Evolutionary conservation across 2,113 vertebrate genomes (phyloP), one percentile per base, ranked within the genome.

Genomic region (Mesoclemmys tuberculata): DNA sequence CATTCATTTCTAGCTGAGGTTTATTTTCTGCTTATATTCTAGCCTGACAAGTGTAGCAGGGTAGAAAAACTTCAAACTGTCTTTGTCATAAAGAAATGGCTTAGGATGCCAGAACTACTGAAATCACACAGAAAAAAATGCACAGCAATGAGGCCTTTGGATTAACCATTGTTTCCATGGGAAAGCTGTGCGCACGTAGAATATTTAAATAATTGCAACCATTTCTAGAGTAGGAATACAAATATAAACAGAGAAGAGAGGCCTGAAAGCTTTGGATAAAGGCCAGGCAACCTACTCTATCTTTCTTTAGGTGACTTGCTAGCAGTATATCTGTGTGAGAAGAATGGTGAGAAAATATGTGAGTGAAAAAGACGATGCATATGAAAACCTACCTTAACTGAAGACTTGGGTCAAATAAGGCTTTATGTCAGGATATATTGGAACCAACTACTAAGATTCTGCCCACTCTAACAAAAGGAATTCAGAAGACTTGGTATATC

Each of bases 1-100:
- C 83, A 82, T 56, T 52, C 49, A 89, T 61, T 96, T 96, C 95
- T 78, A 44, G 93, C 14, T 90, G 68, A 80, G 22, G 35, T 82
- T 95, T 89, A 87, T 94, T 91, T 91, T 85, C 80, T 64, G 44
- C 51, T 94, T 38, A 68, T 51, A 61, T 93, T 97, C 95, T 55
- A 58, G 31, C 10, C 61, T 92, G 75, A 89, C 61, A 93, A 92
- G 77, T 49, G 35, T 49, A 89, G 75, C 90, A 2, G 58, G 52
- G 55, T 4, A 75, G 81, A 35, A 24, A 74, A 41, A 41, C 12
- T 64, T 64, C 61, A 64, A 74, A 85, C 92, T 48, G 1, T 49
- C 56, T 56, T 88, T 46, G 85, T 93, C 92, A 56, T 9, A 89
- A 85, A 84, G 80, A 56, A 80, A 6, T 1, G 2, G 52, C 56